A percentile compares a stretch with the other conserved stretches of the same genome.
phyloP scores from a whole-genome alignment of 2,888 invertebrate species.

The Tigriopus californicus region DNA sequence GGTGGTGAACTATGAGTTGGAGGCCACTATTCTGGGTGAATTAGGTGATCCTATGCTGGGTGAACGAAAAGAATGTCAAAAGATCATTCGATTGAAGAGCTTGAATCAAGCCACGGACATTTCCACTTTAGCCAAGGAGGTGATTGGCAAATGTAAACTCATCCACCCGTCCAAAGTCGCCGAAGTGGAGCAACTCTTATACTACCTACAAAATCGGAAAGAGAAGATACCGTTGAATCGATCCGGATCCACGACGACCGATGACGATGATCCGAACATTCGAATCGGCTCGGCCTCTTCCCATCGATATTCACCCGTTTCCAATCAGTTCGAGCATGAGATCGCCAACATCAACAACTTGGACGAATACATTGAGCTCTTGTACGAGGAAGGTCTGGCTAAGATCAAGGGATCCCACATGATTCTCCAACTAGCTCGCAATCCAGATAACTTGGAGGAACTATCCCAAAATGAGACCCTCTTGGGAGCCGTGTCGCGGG shows the following conservation, averaged over 20 bases:
- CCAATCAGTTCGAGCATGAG: not conserved
- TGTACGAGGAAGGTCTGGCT: conserved; percentile 74
- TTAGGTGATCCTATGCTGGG: conserved; percentile 59
- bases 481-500: conserved; percentile 81
- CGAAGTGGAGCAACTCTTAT: conserved; percentile 71
- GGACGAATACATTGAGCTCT: conserved; percentile 80
- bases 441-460: conserved; percentile 82
- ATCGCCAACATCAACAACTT: conserved; percentile 28
- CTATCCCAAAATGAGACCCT: conserved; percentile 85
- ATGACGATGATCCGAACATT: not conserved
- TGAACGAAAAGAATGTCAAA: conserved; percentile 52
- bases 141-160: conserved; percentile 63
- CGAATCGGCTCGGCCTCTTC: conserved; percentile 3
- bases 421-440: conserved; percentile 73
- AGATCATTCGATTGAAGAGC: conserved; percentile 60
- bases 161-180: conserved; percentile 59
- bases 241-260: not conserved
- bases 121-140: conserved; percentile 54
- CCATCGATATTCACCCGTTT: conserved; percentile 8
- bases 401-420: conserved; percentile 74
- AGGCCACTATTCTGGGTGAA: conserved; percentile 62
- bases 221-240: conserved; percentile 22
- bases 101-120: conserved; percentile 60
- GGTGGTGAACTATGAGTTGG: conserved; percentile 66
- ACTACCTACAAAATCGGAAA: conserved; percentile 62